These are phyloP conservation scores for Thaumatotibia leucotreta DNA, from an alignment of 1,140 invertebrate species.

Conservation along the genomic window DNA sequence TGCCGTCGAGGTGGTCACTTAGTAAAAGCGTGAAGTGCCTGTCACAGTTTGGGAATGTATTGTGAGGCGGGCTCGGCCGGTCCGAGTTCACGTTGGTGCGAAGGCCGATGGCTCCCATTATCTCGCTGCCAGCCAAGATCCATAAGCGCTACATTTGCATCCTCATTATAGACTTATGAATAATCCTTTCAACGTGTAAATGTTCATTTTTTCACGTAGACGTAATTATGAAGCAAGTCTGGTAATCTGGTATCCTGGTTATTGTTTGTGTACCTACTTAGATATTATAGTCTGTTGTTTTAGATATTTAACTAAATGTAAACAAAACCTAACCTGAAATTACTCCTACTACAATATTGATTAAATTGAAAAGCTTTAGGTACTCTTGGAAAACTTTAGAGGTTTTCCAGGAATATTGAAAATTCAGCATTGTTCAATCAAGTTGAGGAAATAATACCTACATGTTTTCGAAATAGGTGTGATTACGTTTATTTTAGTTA, in stretches of 20 bases:
- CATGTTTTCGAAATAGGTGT: too few species aligned
- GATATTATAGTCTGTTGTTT: too few species aligned
- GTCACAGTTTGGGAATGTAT: conserved; percentile 56
- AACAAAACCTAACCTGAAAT: too few species aligned
- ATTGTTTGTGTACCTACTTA: too few species aligned
- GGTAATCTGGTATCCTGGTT: not conserved
- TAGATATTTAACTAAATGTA: too few species aligned
- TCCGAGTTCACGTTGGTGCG: conserved; percentile 47
- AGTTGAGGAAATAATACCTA: too few species aligned
- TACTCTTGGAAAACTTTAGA: too few species aligned
- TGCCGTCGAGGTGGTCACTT: conserved; percentile 57
- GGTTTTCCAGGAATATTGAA: too few species aligned
- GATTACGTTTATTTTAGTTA: too few species aligned
- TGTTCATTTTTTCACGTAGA: not conserved
- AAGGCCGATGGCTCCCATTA: conserved; percentile 57
- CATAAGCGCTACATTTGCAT: conserved; percentile 53
- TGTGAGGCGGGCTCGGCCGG: conserved; percentile 23
- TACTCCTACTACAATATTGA: too few species aligned
- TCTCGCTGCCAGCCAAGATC: conserved; percentile 35
- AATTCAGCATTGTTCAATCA: too few species aligned
- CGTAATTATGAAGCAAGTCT: not conserved
- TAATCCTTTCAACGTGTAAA: conserved; percentile 38
- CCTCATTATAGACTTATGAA: conserved; percentile 59
- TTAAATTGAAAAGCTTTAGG: too few species aligned
- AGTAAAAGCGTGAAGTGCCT: conserved; percentile 65